Evolutionary conservation across 2,888 invertebrate species (phyloP), one percentile per base, ranked within the genome.

Genomic region (Polyommatus iphigenia): DNA sequence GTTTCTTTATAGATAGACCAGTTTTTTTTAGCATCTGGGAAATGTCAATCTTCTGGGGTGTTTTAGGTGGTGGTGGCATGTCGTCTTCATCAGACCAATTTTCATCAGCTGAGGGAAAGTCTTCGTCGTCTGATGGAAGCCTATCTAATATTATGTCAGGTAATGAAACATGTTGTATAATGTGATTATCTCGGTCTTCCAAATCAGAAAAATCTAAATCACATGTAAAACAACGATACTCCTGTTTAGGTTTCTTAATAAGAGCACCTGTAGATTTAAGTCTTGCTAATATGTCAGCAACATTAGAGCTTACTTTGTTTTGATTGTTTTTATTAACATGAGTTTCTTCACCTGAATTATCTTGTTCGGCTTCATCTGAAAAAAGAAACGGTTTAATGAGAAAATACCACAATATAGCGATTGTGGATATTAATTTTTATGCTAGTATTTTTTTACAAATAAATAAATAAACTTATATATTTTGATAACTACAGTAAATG

Each of bases 161-260:
- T 83, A 95, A 90, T 8, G 93, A 94, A 72, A 95, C 94, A 90
- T 95, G 95, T 77, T 92, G 90, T 54, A 95, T 88, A 15, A 95
- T 88, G 85, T 95, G 95, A 18, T 89, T 88, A 82, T 95, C 90
- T 79, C 95, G 84, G 20, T 91, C 92, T 71, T 89, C 87, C 88
- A 92, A 92, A 81, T 88, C 85, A 15, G 85, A 86, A 84, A 94
- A 95, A 78, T 93, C 92, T 79, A 92, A 87, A 82, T 93, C 88
- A 83, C 95, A 95, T 57, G 95, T 95, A 82, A 87, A 88, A 83
- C 95, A 95, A 81, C 87, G 89, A 80, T 87, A 85, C 81, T 93
- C 92, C 78, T 89, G 83, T 80, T 92, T 92, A 0, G 91, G 92
- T 78, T 91, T 90, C 79, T 89, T 91, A 20, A 90, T 82, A 1